Conservation (phyloP, 2,797 vertebrate genomes). For the Hozukius guyotensis region DNA sequence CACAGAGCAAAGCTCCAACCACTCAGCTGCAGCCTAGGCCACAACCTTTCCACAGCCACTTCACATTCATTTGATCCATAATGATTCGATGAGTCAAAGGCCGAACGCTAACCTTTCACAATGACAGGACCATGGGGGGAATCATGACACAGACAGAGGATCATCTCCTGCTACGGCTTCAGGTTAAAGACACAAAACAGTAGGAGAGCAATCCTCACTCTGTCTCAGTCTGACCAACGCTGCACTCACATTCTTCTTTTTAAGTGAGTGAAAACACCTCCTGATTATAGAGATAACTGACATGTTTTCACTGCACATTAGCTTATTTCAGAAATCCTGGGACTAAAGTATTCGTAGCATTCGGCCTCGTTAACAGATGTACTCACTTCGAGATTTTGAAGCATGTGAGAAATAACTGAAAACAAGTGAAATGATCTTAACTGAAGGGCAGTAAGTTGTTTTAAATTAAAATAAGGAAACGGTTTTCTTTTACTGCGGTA, state of each 20-base stretch:
- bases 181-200: slow-evolving; percentile 50
- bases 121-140: slow-evolving; percentile 36
- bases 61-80: slow-evolving; percentile 67
- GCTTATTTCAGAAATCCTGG: neutral
- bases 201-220: neutral
- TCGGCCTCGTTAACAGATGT: neutral
- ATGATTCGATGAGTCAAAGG: slow-evolving; percentile 63
- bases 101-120: slow-evolving; percentile 62
- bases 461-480: neutral
- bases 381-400: neutral
- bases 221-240: neutral
- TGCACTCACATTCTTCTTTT: neutral
- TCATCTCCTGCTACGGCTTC: slow-evolving; percentile 36
- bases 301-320: neutral
- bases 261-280: neutral
- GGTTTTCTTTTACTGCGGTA: neutral
- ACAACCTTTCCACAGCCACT: slow-evolving; percentile 60
- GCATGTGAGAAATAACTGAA: slow-evolving; percentile 5
- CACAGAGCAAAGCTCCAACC: neutral
- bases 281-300: neutral
- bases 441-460: neutral
- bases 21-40: slow-evolving; percentile 32
- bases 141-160: slow-evolving; percentile 57
- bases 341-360: neutral
- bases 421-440: neutral